Percentiles rank a stretch among this genome's conserved stretches.
Conservation (phyloP, 2,113 vertebrate species). For the Tachysurus vachellii region DNA sequence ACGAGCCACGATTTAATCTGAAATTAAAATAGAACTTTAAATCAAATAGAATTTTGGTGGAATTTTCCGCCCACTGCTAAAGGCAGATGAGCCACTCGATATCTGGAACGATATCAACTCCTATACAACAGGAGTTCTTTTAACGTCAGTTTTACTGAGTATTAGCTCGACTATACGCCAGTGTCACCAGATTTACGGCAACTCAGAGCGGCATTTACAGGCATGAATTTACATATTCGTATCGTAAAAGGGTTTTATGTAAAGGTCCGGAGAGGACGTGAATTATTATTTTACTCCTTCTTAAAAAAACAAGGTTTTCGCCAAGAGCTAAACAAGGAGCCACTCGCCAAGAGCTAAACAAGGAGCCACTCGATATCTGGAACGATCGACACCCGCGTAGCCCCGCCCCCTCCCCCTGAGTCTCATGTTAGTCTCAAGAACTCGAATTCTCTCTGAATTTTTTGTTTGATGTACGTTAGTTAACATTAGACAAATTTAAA, state of each 20-base stretch:
- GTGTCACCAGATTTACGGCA: slow-evolving; percentile 12
- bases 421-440: no score
- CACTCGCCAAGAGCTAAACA: no score
- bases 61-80: not conserved
- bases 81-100: not conserved
- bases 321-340: no score
- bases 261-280: not conserved
- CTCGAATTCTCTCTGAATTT: no score
- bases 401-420: not conserved
- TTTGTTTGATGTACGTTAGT: not conserved
- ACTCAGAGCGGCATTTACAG: slow-evolving; percentile 1
- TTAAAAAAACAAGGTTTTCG: not conserved
- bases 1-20: not conserved
- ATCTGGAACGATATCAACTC: no score
- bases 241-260: not conserved
- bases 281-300: not conserved
- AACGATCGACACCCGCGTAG: not conserved
- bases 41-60: not conserved
- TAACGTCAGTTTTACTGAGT: slow-evolving; percentile 31
- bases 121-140: slow-evolving; percentile 30
- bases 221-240: slow-evolving; percentile 27
- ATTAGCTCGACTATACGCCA: slow-evolving; percentile 5
- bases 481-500: not conserved
- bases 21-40: not conserved
- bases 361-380: no score